Base-by-base conservation (phyloP, 2,113 vertebrate genomes). In the Leptocoma aspasia region DNA sequence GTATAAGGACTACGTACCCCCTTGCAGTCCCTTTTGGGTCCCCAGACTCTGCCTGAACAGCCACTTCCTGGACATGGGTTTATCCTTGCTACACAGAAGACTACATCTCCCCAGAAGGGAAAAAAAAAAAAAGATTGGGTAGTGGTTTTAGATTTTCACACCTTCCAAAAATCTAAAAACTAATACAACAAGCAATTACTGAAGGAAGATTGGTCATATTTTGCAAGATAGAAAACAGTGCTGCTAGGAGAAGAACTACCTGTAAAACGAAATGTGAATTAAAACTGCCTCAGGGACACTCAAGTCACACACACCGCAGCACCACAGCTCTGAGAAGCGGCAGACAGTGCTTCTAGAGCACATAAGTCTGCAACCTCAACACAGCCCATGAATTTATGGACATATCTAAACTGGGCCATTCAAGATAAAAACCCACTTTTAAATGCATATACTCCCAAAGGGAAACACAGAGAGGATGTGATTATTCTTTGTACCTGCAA, bases 271-370 rank as follows among this genome's bases (percentile, higher is more conserved):
- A 60, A 20, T 4, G 11, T 3, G 11, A 41, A 47, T 60, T 41
- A 49, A 27, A 65, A 69, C 72, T 54, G 21, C 41, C 30, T 35
- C 15, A 11, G 75, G 28, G 33, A 71, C 31, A 65, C 57, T 56
- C 13, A 66, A 54, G 60, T 50, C 0, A 0, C 39, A 59, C 27
- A 71, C 9, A 20, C 22, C 0, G 0, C 53, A 68, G 44, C 27
- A 77, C 13, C n/a, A n/a, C 37, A 70, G 57, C 61, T 90, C 42
- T 82, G 44, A 61, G 31, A 76, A 79, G 23, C 39, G 13, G 27
- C 42, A 47, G 39, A 30, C 6, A 28, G 35, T 21, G 20, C 56
- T 71, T 66, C 60, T 37, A 23, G 30, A 60, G 17, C 13, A 28
- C 1, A 0, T 4, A 47, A 68, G 20, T 22, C 35, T 77, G 50